Base-by-base conservation (phyloP, 2,113 vertebrate genomes). In the Phaetusa simplex region DNA sequence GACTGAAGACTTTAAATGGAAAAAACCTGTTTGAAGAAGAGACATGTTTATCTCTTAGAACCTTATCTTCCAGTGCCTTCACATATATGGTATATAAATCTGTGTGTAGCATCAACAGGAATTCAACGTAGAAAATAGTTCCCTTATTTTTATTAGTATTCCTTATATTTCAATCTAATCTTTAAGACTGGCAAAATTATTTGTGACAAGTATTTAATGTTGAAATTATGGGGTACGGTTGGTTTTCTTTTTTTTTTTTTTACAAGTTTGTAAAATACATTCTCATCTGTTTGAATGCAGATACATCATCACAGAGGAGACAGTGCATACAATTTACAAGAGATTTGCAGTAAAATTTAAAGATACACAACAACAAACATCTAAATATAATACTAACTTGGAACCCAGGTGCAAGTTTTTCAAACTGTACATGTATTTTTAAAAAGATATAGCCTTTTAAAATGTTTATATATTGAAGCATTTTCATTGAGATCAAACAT, bases 401-500 rank as follows among this genome's bases (percentile, higher is more conserved):
- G 66, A 92, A 93, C 23, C 9, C 58, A 88, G 45, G 42, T 87
- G 58, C 61, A 92, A 86, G 64, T 85, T 94, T 95, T 85, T 93
- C 50, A 89, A 95, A 96, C 88, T 94, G 91, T 91, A 92, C 86
- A 94, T 36, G 36, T 93, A 88, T 80, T 71, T 91, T 96, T 80
- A 93, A 95, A 96, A 97, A 96, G 93, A 95, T 86, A 90, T 2
- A 89, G 59, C 45, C 20, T 96, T 94, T 95, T 22, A 92, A 97
- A 98, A 92, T 80, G 84, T 95, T 95, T 95, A 53, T 47, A 90
- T 73, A 91, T 12, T 77, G 90, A 97, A 97, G 89, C 56, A 49
- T 91, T 90, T 93, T 92, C 58, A 88, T 70, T 74, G 89, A 90
- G 84, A 93, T 82, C 36, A 86, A 97, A 90, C 66, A 82, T 26